Percentiles rank a stretch among this genome's conserved stretches.
phyloP scores from a whole-genome alignment of 2,888 invertebrate species.

The Mayetiola destructor region DNA sequence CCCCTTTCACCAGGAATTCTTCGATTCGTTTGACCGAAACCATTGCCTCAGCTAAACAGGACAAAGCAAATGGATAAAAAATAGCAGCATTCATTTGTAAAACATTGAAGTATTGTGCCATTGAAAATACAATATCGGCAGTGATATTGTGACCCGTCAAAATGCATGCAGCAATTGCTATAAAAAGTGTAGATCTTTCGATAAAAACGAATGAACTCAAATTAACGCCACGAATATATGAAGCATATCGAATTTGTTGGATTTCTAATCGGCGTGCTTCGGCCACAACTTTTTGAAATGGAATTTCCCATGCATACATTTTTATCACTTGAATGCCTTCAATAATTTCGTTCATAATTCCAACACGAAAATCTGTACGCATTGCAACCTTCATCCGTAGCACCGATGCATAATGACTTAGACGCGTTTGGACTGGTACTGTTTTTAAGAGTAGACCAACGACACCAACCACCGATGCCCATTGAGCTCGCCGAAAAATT shows the following conservation, averaged over 20 bases:
- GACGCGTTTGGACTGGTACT: slow-evolving; percentile 60
- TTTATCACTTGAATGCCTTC: slow-evolving; percentile 88
- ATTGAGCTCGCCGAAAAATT: slow-evolving; percentile 59
- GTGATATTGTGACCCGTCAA: slow-evolving; percentile 48
- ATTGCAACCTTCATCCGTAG: slow-evolving; percentile 62
- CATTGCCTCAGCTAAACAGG: slow-evolving; percentile 43
- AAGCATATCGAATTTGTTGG: slow-evolving; percentile 44
- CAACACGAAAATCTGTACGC: slow-evolving; percentile 77
- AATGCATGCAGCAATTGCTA: slow-evolving; percentile 64
- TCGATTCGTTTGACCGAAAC: slow-evolving; percentile 41
- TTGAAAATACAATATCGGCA: slow-evolving; percentile 56
- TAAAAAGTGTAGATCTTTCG: slow-evolving; percentile 56
- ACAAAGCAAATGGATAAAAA: slow-evolving; percentile 42
- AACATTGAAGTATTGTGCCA: slow-evolving; percentile 63
- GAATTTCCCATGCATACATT: slow-evolving; percentile 94
- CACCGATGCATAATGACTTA: slow-evolving; percentile 31
- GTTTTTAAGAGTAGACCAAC: slow-evolving; percentile 59
- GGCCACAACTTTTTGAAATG: slow-evolving; percentile 71
- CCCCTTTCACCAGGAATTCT: slow-evolving; percentile 41
- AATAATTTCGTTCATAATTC: slow-evolving; percentile 90
- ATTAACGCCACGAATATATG: slow-evolving; percentile 51
- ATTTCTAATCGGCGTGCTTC: slow-evolving; percentile 56
- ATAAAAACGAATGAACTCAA: slow-evolving; percentile 33
- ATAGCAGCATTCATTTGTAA: slow-evolving; percentile 49
- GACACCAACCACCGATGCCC: slow-evolving; percentile 63